These are phyloP conservation scores for fruit fly (Drosophila melanogaster) DNA, from an alignment of 1,140 invertebrate species.

Conservation along the genomic window Release_6_plus_ISO1_MT NT_033777.3:5795501-5796000, in stretches of 20 bases:
- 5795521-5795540: conserved; percentile 74
- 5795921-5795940: conserved; percentile 89
- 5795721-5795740: conserved; percentile 87
- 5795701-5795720: conserved; percentile 84
- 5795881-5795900: conserved; percentile 14
- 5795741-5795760: conserved; percentile 83
- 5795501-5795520: conserved; percentile 57
- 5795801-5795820: conserved; percentile 65
- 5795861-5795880: conserved; percentile 23
- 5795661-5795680: conserved; percentile 71
- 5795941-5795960: conserved; percentile 89
- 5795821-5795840: conserved; percentile 72
- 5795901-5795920: conserved; percentile 86
- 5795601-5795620: conserved; percentile 69
- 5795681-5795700: conserved; percentile 77
- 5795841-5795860: conserved; percentile 40
- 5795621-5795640: conserved; percentile 74
- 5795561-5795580: conserved; percentile 42
- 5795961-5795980: conserved; percentile 88
- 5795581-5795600: conserved; percentile 36
- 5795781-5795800: conserved; percentile 60
- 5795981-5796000: conserved; percentile 89
- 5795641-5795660: conserved; percentile 71
- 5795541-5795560: conserved; percentile 71
- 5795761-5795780: conserved; percentile 75